Base-by-base conservation (phyloP, 1,140 invertebrate genomes). In the Bombus polaris region DNA sequence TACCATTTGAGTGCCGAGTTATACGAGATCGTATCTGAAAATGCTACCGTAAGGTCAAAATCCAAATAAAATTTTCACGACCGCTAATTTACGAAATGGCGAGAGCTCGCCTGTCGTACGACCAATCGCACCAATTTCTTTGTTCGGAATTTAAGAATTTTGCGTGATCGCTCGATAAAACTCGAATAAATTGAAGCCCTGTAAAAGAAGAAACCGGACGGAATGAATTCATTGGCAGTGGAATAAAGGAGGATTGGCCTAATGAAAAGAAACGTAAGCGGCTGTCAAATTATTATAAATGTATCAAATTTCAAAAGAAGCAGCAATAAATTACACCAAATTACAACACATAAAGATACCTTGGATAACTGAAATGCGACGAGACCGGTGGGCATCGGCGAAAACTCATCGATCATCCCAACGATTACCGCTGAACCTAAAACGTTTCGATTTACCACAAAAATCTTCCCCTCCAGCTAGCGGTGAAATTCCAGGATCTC, bases 11-110 rank as follows among this genome's bases (percentile, higher is more conserved):
- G n/a, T 53, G 42, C 35, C 77, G 59, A 57, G 73, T 71, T 84
- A 84, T 84, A 72, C 75, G 76, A 47, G 53, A 79, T 80, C 68
- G 68, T 85, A 85, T 85, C 70, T 65, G 42, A 39, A 32, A 73
- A 47, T 72, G 83, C 39, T 9, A 57, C 39, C 59, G 22, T 80
- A 85, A 80, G 68, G 57, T 79, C 77, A 65, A 66, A 35, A 57
- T 3, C 18, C 32, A 72, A 83, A 70, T 83, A 83, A 83, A 83
- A 78, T 78, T 70, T 83, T 83, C 44, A 83, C 74, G 82, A 78
- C 47, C 37, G 65, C 74, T 83, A 83, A 83, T 83, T 83, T 57
- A 78, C 62, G 35, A 6, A 37, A 57, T 8, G 15, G n/a, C 25
- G 28, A 37, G 15, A 73, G 28, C n/a, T 57, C 35, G 28, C 65